Evolutionary conservation across 2,888 invertebrate species (phyloP).

Genomic region (Adelognathus sp.): DNA sequence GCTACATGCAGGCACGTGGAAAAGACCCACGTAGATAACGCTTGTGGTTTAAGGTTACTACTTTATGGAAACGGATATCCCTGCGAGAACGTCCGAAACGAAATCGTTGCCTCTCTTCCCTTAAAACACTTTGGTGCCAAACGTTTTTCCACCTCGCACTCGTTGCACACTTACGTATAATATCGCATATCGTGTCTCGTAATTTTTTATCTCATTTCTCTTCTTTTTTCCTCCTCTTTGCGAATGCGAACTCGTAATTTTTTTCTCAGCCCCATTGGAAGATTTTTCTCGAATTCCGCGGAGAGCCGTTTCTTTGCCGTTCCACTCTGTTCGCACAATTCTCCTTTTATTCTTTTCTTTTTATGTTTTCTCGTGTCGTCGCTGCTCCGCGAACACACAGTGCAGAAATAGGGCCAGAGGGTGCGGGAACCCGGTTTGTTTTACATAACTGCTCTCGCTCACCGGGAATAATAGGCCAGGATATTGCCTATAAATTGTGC

Average conservation of each 20-base stretch:
- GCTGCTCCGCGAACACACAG: constrained; percentile 11
- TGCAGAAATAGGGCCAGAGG: constrained; percentile 17
- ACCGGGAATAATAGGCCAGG: constrained; percentile 63
- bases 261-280: neutral
- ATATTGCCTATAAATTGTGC: constrained; percentile 60
- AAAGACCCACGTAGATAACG: constrained; percentile 49
- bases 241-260: neutral
- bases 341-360: neutral
- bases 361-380: constrained; percentile 1
- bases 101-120: neutral
- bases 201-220: neutral
- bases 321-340: neutral
- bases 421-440: constrained; percentile 56
- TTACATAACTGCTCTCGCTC: constrained; percentile 60
- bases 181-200: constrained; percentile 1
- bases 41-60: constrained; percentile 50
- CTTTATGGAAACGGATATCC: constrained; percentile 34
- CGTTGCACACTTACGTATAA: neutral
- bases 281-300: neutral
- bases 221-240: neutral
- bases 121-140: constrained; percentile 11
- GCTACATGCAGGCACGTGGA: constrained; percentile 2
- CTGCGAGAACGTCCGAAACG: neutral
- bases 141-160: constrained; percentile 1
- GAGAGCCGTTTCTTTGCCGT: constrained; percentile 4